Conservation (phyloP, 2,113 vertebrate genomes). For the Ellobius talpinus region DNA sequence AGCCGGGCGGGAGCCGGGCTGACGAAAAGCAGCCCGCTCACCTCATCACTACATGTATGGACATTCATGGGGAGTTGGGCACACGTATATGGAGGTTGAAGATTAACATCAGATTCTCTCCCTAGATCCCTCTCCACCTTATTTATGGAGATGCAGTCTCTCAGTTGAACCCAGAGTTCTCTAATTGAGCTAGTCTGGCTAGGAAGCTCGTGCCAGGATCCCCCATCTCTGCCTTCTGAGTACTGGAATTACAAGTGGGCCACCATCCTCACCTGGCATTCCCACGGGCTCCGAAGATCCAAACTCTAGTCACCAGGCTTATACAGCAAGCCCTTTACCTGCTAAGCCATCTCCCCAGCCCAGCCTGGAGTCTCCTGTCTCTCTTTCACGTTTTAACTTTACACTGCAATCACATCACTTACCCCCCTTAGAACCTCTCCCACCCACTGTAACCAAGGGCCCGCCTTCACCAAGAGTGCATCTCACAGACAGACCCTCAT, state of each 20-base stretch:
- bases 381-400: not conserved
- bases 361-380: not conserved
- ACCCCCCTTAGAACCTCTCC: not conserved
- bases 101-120: not conserved
- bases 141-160: not conserved
- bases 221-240: not conserved
- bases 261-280: not conserved
- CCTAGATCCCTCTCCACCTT: not conserved
- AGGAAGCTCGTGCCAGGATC: no score
- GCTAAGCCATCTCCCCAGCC: not conserved
- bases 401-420: not conserved
- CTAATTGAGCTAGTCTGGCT: not conserved
- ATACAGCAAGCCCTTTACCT: not conserved
- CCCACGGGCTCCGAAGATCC: not conserved
- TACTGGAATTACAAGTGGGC: not conserved
- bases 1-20: no score
- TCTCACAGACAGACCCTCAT: not conserved
- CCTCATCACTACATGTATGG: accelerated
- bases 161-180: not conserved
- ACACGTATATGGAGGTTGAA: not conserved
- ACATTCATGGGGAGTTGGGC: no score
- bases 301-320: not conserved
- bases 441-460: not conserved
- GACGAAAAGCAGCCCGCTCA: no score
- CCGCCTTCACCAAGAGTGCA: not conserved